phyloP scores from a whole-genome alignment of 2,797 vertebrate species.

The Pseudochromis fuscus region DNA sequence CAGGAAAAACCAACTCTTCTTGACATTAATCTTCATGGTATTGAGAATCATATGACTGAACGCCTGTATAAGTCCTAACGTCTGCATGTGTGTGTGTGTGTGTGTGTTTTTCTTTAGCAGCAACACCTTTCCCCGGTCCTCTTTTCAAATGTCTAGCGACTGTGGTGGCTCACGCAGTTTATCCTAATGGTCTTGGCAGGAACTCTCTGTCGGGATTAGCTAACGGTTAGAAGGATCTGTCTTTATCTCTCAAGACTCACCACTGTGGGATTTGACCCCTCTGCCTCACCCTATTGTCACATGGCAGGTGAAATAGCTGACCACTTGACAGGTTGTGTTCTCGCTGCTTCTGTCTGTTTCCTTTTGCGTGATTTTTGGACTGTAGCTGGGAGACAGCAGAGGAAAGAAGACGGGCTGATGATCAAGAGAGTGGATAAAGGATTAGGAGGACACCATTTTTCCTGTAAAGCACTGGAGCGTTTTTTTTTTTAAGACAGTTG shows the following conservation, averaged over 20 bases:
- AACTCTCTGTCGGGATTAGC: conserved; percentile 76
- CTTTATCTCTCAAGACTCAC: conserved; percentile 68
- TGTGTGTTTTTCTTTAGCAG: conserved; percentile 21
- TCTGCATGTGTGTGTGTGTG: too few relatives aligned
- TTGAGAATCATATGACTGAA: not conserved
- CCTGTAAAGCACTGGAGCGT: conserved; percentile 10
- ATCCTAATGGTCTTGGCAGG: conserved; percentile 76
- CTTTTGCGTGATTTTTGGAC: not conserved
- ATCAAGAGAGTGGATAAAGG: not conserved
- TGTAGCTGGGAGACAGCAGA: not conserved
- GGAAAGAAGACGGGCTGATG: not conserved
- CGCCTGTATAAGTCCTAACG: not conserved
- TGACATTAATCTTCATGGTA: not conserved
- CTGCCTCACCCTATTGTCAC: conserved; percentile 53
- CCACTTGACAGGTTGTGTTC: conserved; percentile 53
- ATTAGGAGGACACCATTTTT: not conserved
- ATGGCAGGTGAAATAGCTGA: conserved; percentile 63
- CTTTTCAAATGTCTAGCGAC: conserved; percentile 44
- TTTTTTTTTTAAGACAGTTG: conserved; percentile 15
- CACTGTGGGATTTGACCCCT: conserved; percentile 60
- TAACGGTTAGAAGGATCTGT: conserved; percentile 66
- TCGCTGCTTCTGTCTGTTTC: conserved; percentile 18
- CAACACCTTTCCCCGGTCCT: conserved; percentile 37
- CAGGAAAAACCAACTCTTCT: too few relatives aligned
- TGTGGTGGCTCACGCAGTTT: conserved; percentile 57